These are phyloP conservation scores for Cebidichthys violaceus DNA, from an alignment of 2,113 vertebrate species.

Conservation along the genomic window DNA sequence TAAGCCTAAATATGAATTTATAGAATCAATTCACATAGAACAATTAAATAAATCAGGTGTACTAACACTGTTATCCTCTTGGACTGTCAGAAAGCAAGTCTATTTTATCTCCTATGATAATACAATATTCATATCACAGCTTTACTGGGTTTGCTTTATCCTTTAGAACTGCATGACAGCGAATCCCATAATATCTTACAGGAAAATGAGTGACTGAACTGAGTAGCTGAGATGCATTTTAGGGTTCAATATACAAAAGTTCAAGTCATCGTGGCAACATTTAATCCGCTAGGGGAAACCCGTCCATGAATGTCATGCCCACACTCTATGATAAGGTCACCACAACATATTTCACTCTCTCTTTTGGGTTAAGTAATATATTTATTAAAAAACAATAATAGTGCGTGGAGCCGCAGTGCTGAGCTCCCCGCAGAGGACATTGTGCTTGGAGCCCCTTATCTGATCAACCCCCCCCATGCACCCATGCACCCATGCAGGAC, in stretches of 20 bases:
- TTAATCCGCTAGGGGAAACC: not conserved
- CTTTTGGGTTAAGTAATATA: conserved; percentile 22
- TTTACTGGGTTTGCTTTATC: not conserved
- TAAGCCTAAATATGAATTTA: not conserved
- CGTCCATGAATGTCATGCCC: conserved; percentile 40
- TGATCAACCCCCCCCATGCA: conserved; percentile 6
- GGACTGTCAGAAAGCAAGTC: not conserved
- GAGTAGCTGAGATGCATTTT: not conserved
- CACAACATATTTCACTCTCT: conserved; percentile 2
- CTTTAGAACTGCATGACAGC: not conserved
- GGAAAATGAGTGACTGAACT: not conserved
- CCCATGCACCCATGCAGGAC: conserved; percentile 31
- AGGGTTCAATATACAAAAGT: conserved; percentile 34
- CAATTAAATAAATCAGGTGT: not conserved
- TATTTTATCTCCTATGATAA: not conserved
- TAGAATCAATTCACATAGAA: not conserved
- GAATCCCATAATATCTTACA: not conserved
- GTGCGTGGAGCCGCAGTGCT: conserved; percentile 68
- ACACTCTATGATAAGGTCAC: conserved; percentile 49
- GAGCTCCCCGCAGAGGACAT: conserved; percentile 63
- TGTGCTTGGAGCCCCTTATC: conserved; percentile 43
- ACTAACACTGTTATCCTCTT: not conserved
- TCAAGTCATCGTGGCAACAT: conserved; percentile 12
- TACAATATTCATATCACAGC: not conserved
- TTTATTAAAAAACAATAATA: conserved; percentile 61